A percentile compares a stretch with the other conserved stretches of the same genome.
These are phyloP conservation scores for Ptilorrhoa leucosticta DNA, from an alignment of 2,113 vertebrate species.

Conservation along the genomic window DNA sequence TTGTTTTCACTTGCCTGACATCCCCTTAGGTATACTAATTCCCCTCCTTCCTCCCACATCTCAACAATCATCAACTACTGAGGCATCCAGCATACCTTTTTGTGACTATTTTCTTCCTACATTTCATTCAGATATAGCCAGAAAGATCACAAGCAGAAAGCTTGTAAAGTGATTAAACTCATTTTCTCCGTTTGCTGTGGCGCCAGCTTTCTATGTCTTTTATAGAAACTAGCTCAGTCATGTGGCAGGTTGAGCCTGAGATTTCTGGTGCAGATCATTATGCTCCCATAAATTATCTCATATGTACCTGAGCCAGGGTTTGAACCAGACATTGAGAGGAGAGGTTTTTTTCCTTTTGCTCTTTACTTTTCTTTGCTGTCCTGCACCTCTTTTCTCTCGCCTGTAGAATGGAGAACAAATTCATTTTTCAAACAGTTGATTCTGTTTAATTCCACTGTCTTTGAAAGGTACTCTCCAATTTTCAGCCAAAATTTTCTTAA, in stretches of 20 bases:
- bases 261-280: constrained; percentile 76
- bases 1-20: constrained; percentile 79
- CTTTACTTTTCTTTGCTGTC: not conserved
- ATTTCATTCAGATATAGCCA: constrained; percentile 73
- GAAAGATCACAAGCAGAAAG: constrained; percentile 70
- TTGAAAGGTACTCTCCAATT: not conserved
- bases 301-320: constrained; percentile 34
- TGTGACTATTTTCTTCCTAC: constrained; percentile 46
- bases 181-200: constrained; percentile 83
- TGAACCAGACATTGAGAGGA: constrained; percentile 20
- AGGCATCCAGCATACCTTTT: constrained; percentile 74
- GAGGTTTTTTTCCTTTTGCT: not conserved
- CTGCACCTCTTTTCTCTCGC: not conserved
- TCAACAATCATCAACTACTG: constrained; percentile 61
- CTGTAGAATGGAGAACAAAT: not conserved
- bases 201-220: constrained; percentile 80
- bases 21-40: constrained; percentile 47
- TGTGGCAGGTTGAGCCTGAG: constrained; percentile 66
- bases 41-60: not conserved
- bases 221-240: constrained; percentile 77
- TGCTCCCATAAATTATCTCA: constrained; percentile 70
- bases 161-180: constrained; percentile 79
- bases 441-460: not conserved
- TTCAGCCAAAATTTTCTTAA: not conserved
- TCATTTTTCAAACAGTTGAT: not conserved